Base-by-base conservation (phyloP, 2,888 invertebrate genomes). In the Cyrtodaria siliqua region DNA sequence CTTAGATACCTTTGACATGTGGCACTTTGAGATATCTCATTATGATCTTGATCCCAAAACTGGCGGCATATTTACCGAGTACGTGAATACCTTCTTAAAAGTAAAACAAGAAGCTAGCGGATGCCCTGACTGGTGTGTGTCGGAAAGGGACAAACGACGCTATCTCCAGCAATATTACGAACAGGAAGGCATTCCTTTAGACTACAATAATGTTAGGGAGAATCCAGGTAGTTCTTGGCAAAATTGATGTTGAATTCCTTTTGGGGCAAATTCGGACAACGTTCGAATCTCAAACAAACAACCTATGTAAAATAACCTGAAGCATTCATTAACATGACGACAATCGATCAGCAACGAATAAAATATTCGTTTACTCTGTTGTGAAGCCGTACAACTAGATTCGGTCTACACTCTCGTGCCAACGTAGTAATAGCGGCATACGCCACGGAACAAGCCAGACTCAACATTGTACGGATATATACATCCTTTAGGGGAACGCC, bases 71-170 rank as follows among this genome's bases (percentile, higher is more conserved):
- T n/a, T n/a, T n/a, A n/a, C n/a, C n/a, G n/a, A n/a, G n/a, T n/a
- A n/a, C n/a, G n/a, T n/a, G n/a, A n/a, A n/a, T n/a, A n/a, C n/a
- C n/a, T n/a, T n/a, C n/a, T n/a, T n/a, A n/a, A n/a, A n/a, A n/a
- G n/a, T n/a, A n/a, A n/a, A n/a, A n/a, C n/a, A n/a, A n/a, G n/a
- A n/a, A n/a, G n/a, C n/a, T n/a, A n/a, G n/a, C n/a, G n/a, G n/a
- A 6, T 89, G 83, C 82, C 89, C 89, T 2, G 33, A 47, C 0
- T 64, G 81, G 57, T 76, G 78, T 26, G 29, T 18, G 12, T 73
- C 26, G 1, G 82, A 79, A n/a, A 66, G 61, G 18, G 79, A 63
- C 49, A 63, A 8, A 62, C 64, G 18, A n/a, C n/a, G n/a, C n/a
- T 89, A 86, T 53, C 71, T 89, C 9, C 2, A 74, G 1, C 38